Evolutionary conservation across 1,140 invertebrate genomes (phyloP).

Genomic region (Diploscapter pachys): DNA sequence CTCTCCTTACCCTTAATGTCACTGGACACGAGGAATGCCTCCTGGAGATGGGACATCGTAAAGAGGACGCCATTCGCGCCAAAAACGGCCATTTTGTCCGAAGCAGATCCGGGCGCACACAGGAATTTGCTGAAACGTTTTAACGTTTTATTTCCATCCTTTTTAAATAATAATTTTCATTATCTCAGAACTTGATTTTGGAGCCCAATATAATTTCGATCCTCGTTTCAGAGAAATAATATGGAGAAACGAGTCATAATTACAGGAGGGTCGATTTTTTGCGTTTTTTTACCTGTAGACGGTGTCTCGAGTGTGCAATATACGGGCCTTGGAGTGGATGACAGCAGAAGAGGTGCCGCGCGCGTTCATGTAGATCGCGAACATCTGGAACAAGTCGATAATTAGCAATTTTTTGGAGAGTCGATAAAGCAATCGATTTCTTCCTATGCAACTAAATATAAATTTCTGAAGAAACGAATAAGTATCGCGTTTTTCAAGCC

Average conservation of each 20-base stretch:
- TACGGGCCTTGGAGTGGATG: constrained; percentile 24
- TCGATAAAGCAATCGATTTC: not conserved
- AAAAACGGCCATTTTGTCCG: constrained; percentile 28
- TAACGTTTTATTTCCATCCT: too few species aligned
- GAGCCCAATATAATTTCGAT: too few species aligned
- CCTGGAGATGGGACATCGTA: constrained; percentile 26
- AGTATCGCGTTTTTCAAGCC: not conserved
- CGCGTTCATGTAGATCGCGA: constrained; percentile 18
- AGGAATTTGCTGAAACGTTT: too few species aligned
- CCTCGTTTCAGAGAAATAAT: too few species aligned
- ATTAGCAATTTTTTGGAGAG: not conserved
- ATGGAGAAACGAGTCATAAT: too few species aligned
- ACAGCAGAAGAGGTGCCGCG: constrained; percentile 19
- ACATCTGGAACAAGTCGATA: not conserved
- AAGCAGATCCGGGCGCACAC: constrained; percentile 4
- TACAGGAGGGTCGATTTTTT: too few species aligned
- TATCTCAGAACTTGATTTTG: too few species aligned
- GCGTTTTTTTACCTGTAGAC: constrained; percentile 8
- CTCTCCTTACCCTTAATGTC: constrained; percentile 5
- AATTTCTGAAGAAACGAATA: not conserved
- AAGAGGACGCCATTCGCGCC: constrained; percentile 30
- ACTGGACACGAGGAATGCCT: constrained; percentile 23
- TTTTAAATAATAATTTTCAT: too few species aligned
- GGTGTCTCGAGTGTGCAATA: constrained; percentile 21
- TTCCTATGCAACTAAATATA: not conserved